Evolutionary conservation across 2,113 vertebrate species (phyloP).

Genomic region (Microcebus lehilahytsara): DNA sequence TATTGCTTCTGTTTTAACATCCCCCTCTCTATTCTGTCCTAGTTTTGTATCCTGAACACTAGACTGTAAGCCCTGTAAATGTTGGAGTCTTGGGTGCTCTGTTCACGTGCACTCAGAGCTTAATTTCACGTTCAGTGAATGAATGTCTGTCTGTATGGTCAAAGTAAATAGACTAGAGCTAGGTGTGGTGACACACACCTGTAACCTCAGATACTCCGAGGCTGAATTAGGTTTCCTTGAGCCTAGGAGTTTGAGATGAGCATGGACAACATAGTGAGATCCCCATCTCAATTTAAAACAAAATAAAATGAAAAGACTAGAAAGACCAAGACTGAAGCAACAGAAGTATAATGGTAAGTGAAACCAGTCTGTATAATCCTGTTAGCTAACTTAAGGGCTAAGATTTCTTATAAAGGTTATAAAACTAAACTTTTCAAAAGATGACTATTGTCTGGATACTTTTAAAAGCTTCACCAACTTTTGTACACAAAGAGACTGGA

Average conservation of each 20-base stretch:
- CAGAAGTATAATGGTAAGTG: neutral
- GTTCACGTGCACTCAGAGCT: neutral
- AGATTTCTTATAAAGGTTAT: neutral
- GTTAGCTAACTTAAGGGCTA: neutral
- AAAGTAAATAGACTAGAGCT: neutral
- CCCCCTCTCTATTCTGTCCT: neutral
- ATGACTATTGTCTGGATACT: neutral
- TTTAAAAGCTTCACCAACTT: neutral
- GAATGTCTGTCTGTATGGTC: neutral
- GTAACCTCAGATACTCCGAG: too few relatives aligned
- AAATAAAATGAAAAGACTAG: neutral
- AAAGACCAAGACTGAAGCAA: neutral
- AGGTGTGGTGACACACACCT: too few relatives aligned
- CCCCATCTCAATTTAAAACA: too few relatives aligned
- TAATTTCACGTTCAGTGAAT: neutral
- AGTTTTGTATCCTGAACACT: neutral
- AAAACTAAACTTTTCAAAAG: neutral
- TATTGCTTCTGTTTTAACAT: neutral
- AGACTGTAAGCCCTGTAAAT: rapidly evolving
- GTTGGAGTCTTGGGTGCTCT: neutral
- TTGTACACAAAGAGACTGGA: neutral
- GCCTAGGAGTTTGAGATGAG: too few relatives aligned
- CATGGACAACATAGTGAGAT: too few relatives aligned
- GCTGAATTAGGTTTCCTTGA: too few relatives aligned
- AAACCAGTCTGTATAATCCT: neutral